Conservation (phyloP, 2,797 vertebrate species). For the Falco cherrug region DNA sequence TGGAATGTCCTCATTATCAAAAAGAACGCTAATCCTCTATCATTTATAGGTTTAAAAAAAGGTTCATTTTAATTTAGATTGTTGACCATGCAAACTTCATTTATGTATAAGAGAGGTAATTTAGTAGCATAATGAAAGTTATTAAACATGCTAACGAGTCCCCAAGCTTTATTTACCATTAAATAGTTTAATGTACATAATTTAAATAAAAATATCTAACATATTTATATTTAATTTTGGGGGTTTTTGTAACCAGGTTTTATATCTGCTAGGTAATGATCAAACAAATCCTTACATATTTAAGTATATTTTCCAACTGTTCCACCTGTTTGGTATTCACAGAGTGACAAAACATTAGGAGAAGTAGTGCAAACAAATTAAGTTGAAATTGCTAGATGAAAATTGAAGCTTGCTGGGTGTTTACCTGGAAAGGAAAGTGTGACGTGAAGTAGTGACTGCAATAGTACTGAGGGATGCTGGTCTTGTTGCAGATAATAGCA, state of each 20-base stretch:
- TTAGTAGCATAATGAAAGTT: background rate
- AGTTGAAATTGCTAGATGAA: background rate
- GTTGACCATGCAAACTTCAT: background rate
- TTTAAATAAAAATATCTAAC: background rate
- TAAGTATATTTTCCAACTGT: background rate
- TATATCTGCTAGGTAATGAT: background rate
- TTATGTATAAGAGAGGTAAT: background rate
- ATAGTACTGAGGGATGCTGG: background rate
- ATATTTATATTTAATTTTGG: background rate
- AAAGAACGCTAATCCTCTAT: background rate
- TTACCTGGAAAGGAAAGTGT: background rate
- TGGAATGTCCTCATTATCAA: background rate
- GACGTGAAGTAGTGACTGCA: background rate
- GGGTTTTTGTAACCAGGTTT: background rate
- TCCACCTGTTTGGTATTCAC: background rate
- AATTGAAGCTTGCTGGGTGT: background rate
- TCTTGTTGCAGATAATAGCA: background rate
- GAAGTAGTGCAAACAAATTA: background rate
- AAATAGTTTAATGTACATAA: background rate
- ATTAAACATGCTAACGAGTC: background rate
- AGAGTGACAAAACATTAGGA: background rate
- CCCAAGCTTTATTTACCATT: background rate
- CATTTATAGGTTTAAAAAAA: background rate
- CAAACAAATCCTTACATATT: background rate
- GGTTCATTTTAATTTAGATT: background rate